Evolutionary conservation across 2,797 vertebrate species (phyloP).

Genomic region (Enteromius treurensis): DNA sequence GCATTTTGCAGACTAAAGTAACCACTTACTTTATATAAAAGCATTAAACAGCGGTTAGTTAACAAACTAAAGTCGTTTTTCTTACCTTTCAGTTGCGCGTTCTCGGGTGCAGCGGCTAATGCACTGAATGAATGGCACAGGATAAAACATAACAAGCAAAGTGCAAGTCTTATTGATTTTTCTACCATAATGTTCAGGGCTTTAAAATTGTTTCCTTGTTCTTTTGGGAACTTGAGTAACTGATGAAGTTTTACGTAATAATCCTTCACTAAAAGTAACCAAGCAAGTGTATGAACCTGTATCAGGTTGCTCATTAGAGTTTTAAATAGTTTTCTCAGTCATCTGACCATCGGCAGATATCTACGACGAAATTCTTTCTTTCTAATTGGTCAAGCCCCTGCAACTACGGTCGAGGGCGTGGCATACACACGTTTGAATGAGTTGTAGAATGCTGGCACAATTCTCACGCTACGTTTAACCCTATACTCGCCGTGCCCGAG

Average conservation of each 20-base stretch:
- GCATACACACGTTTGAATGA: slow-evolving; percentile 70
- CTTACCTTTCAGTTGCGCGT: slow-evolving; percentile 50
- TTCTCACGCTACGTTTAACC: slow-evolving; percentile 47
- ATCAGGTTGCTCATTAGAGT: slow-evolving; percentile 72
- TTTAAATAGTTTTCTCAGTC: slow-evolving; percentile 83
- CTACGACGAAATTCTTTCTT: slow-evolving; percentile 48
- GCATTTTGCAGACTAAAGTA: background rate
- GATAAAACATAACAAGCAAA: slow-evolving; percentile 66
- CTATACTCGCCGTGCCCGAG: background rate
- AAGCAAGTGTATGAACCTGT: slow-evolving; percentile 62
- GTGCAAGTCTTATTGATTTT: slow-evolving; percentile 65
- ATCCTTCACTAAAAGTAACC: slow-evolving; percentile 42
- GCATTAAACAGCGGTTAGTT: background rate
- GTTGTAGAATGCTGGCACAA: slow-evolving; percentile 62
- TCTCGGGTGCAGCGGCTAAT: slow-evolving; percentile 31
- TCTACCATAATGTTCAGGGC: slow-evolving; percentile 55
- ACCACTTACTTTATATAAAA: background rate
- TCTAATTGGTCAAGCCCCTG: slow-evolving; percentile 83
- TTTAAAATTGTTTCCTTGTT: slow-evolving; percentile 15
- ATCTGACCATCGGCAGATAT: slow-evolving; percentile 86
- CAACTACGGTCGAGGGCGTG: slow-evolving; percentile 77
- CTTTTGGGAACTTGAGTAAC: slow-evolving; percentile 24
- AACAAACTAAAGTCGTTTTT: background rate
- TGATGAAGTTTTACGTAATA: slow-evolving; percentile 49
- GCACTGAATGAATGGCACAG: slow-evolving; percentile 57